These are phyloP conservation scores for Triplophysa bombifrons DNA, from an alignment of 2,797 vertebrate genomes.

Conservation along the genomic window DNA sequence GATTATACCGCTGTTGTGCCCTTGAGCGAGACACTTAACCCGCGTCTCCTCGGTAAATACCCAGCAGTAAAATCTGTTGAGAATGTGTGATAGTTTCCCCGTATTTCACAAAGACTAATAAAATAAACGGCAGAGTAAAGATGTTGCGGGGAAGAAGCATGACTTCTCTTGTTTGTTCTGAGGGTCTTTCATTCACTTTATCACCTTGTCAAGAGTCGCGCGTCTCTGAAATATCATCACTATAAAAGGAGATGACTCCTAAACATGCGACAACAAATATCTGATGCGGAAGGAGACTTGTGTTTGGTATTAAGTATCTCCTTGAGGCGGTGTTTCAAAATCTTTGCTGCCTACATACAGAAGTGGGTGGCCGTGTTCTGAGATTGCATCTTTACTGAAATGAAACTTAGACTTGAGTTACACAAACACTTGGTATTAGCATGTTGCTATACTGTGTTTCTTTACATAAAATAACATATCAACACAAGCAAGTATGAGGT, in stretches of 20 bases:
- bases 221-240: constrained; percentile 1
- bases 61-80: constrained; percentile 3
- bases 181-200: constrained; percentile 29
- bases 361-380: not conserved
- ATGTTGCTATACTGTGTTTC: not conserved
- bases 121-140: constrained; percentile 17
- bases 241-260: constrained; percentile 13
- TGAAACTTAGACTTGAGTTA: not conserved
- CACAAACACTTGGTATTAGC: not conserved
- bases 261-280: not conserved
- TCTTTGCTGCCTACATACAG: not conserved
- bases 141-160: constrained; percentile 13
- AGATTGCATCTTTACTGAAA: not conserved
- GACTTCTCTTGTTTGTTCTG: constrained; percentile 21
- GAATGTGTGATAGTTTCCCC: constrained; percentile 17
- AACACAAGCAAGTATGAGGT: not conserved
- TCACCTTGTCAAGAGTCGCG: not conserved
- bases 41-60: constrained; percentile 17
- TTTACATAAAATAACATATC: not conserved
- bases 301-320: not conserved
- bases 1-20: constrained; percentile 38
- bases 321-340: not conserved
- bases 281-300: not conserved
- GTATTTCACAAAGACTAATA: constrained; percentile 37
- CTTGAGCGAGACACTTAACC: constrained; percentile 52